A percentile compares a stretch with the other conserved stretches of the same genome.
These are phyloP conservation scores for Alca torda DNA, from an alignment of 2,797 vertebrate species.

Conservation along the genomic window DNA sequence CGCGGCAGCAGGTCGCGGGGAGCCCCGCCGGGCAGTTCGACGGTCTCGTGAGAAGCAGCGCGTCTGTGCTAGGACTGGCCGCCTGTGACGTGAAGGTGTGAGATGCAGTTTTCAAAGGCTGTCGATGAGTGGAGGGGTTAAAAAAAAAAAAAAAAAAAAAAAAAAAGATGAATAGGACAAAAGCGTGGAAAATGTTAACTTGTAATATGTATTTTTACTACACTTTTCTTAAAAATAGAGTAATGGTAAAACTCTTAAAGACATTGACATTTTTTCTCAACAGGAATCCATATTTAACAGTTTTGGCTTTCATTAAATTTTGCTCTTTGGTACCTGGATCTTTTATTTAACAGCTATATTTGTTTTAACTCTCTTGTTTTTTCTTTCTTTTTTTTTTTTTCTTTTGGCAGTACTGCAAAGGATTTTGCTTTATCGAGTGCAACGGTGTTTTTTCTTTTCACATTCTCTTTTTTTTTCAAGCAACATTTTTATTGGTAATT, in stretches of 20 bases:
- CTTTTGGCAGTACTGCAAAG: slow-evolving; percentile 50
- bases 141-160: slow-evolving; percentile 47
- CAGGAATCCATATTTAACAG: slow-evolving; percentile 81
- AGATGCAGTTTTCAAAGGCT: slow-evolving; percentile 58
- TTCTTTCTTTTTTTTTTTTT: not conserved
- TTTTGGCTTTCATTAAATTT: slow-evolving; percentile 85
- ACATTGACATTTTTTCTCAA: slow-evolving; percentile 83
- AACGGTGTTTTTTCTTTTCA: slow-evolving; percentile 62
- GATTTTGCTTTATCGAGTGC: slow-evolving; percentile 71
- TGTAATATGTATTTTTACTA: slow-evolving; percentile 88
- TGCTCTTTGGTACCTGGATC: slow-evolving; percentile 84
- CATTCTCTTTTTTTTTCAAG: slow-evolving; percentile 66
- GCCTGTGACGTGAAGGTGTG: slow-evolving; percentile 11
- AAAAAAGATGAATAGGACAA: slow-evolving; percentile 50
- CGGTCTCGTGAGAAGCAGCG: not conserved
- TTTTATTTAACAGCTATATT: slow-evolving; percentile 81
- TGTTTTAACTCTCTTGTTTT: slow-evolving; percentile 68
- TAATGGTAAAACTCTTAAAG: slow-evolving; percentile 77
- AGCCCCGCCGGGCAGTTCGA: not conserved
- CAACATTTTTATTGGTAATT: slow-evolving; percentile 37
- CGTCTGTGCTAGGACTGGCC: slow-evolving; percentile 34
- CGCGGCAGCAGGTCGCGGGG: slow-evolving; percentile 8
- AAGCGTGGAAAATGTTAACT: slow-evolving; percentile 78
- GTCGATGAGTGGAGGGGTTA: slow-evolving; percentile 46
- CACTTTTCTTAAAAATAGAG: slow-evolving; percentile 86